Conservation (phyloP, 2,888 invertebrate genomes). For the Phaedon cochleariae region DNA sequence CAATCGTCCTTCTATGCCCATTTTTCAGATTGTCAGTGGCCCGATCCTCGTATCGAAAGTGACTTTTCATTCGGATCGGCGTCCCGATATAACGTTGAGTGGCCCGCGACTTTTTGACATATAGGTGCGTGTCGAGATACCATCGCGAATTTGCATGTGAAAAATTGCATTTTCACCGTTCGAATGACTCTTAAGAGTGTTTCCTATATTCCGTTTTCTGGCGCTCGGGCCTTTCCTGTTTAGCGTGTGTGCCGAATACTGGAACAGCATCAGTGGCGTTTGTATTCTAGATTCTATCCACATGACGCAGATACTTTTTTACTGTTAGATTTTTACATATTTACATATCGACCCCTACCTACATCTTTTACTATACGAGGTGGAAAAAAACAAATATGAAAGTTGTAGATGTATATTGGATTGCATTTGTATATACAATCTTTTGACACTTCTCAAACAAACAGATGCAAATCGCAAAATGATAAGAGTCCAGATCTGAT, state of each 20-base stretch:
- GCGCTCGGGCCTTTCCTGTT: constrained; percentile 19
- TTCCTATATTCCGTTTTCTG: constrained; percentile 30
- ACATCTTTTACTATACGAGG: too few relatives aligned
- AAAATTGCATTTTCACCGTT: constrained; percentile 47
- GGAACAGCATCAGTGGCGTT: not conserved
- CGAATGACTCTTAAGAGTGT: constrained; percentile 42
- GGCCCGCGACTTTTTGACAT: constrained; percentile 35
- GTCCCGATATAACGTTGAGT: constrained; percentile 25
- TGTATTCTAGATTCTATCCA: not conserved
- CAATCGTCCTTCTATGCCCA: constrained; percentile 5
- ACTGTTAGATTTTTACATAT: too few relatives aligned
- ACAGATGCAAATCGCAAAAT: too few relatives aligned
- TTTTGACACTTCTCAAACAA: too few relatives aligned
- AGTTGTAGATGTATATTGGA: too few relatives aligned
- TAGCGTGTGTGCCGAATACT: constrained; percentile 40
- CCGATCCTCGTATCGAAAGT: constrained; percentile 3
- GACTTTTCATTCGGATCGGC: constrained; percentile 28
- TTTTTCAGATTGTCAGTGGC: constrained; percentile 9
- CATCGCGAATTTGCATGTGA: constrained; percentile 44
- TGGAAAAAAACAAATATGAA: too few relatives aligned
- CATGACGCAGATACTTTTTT: too few relatives aligned
- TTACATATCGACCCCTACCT: too few relatives aligned
- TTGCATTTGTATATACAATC: too few relatives aligned
- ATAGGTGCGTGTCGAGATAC: constrained; percentile 41
- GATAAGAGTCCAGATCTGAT: too few relatives aligned